Percentiles rank a stretch among this genome's conserved stretches.
phyloP scores from a whole-genome alignment of 1,140 invertebrate genomes.

The Drepana arcuata region DNA sequence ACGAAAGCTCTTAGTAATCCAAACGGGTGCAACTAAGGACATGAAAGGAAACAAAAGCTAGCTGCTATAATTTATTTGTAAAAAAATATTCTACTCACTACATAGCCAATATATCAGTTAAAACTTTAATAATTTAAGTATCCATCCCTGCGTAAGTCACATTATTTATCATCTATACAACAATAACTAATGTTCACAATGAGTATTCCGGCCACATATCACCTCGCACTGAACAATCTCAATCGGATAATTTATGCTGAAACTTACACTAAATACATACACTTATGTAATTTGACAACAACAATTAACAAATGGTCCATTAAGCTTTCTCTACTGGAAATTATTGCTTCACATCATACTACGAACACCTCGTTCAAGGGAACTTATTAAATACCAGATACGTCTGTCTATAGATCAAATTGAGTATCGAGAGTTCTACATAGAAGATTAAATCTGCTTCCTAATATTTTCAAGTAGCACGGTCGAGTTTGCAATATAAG shows the following conservation, averaged over 20 bases:
- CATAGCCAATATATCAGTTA: slow-evolving; percentile 74
- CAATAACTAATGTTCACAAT: slow-evolving; percentile 68
- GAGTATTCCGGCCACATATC: slow-evolving; percentile 56
- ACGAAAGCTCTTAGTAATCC: no score
- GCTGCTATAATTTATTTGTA: slow-evolving; percentile 74
- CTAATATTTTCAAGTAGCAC: no score
- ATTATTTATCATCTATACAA: slow-evolving; percentile 71
- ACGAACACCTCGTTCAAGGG: slow-evolving; percentile 23
- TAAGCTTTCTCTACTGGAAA: slow-evolving; percentile 54
- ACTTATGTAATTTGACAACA: slow-evolving; percentile 47
- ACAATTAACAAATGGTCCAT: slow-evolving; percentile 65
- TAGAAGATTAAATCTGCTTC: no score
- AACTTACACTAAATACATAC: slow-evolving; percentile 50
- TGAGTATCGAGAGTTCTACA: no score
- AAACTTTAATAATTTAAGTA: slow-evolving; percentile 73
- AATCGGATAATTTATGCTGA: slow-evolving; percentile 67
- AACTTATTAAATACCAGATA: slow-evolving; percentile 22
- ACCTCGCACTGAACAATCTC: slow-evolving; percentile 32
- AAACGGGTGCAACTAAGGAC: no score
- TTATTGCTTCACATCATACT: slow-evolving; percentile 40
- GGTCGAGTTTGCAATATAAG: no score
- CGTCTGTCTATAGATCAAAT: slow-evolving; percentile 27
- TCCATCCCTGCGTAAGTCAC: slow-evolving; percentile 74
- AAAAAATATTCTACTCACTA: slow-evolving; percentile 74
- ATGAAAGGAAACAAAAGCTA: slow-evolving; percentile 37